phyloP scores from a whole-genome alignment of 1,140 invertebrate species.

The Brachionus koreanus region DNA sequence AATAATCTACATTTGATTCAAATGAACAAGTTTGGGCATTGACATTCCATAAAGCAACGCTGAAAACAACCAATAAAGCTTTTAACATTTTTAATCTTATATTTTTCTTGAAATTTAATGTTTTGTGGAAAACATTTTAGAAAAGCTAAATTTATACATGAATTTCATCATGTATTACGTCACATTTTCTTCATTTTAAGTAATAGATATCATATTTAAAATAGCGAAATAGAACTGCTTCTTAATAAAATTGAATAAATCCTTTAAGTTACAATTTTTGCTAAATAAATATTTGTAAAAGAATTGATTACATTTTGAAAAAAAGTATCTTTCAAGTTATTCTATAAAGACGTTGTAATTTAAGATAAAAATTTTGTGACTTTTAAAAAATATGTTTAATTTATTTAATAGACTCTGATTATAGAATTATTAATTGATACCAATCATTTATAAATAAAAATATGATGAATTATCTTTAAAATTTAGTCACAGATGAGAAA shows the following conservation, averaged over 20 bases:
- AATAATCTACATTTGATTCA: constrained; percentile 35
- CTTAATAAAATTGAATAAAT: neutral
- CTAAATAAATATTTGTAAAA: neutral
- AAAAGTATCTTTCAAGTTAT: neutral
- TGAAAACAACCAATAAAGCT: neutral
- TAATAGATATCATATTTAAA: neutral
- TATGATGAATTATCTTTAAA: too few relatives aligned
- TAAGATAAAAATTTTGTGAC: too few relatives aligned
- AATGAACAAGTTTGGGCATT: neutral
- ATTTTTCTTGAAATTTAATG: neutral
- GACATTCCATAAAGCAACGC: neutral
- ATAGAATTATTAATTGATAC: too few relatives aligned
- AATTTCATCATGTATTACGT: constrained; percentile 12
- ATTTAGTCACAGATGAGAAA: too few relatives aligned
- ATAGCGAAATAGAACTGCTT: neutral
- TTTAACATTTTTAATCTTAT: neutral
- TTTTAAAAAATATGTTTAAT: too few relatives aligned
- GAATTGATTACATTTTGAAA: neutral
- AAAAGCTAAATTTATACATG: neutral
- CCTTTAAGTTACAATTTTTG: neutral
- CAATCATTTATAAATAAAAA: too few relatives aligned
- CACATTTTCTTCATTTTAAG: neutral
- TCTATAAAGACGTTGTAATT: neutral
- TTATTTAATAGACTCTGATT: too few relatives aligned
- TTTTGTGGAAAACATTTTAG: neutral